These are phyloP conservation scores for Parauchenoglanis punctatus DNA, from an alignment of 2,797 vertebrate species.

Conservation along the genomic window DNA sequence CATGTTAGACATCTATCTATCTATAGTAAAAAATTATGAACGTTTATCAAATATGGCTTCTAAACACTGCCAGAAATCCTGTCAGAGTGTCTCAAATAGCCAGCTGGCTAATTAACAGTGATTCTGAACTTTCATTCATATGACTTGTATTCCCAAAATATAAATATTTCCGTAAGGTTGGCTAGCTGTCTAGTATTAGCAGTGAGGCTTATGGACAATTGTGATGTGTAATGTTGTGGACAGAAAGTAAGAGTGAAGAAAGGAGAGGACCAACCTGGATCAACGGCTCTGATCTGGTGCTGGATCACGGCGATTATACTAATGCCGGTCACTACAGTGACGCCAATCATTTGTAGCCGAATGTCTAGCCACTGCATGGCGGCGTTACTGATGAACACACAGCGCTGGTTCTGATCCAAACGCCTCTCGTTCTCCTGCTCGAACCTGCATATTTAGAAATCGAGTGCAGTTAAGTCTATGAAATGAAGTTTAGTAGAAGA, in stretches of 20 bases:
- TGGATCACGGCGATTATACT: conserved; percentile 85
- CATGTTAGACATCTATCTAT: not conserved
- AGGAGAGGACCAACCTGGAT: conserved; percentile 81
- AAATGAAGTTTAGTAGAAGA: not conserved
- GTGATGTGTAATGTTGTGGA: not conserved
- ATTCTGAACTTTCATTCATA: not conserved
- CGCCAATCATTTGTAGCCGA: conserved; percentile 94
- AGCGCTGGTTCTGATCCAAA: conserved; percentile 91
- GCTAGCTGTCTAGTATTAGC: not conserved
- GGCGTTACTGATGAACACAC: conserved; percentile 86
- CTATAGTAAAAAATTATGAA: not conserved
- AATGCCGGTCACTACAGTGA: conserved; percentile 84
- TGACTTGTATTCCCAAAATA: not conserved
- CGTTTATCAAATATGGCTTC: not conserved
- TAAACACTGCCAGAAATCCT: not conserved
- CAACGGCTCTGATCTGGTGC: conserved; percentile 79
- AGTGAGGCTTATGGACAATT: not conserved
- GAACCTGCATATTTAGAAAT: conserved; percentile 76
- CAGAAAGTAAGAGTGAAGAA: not conserved
- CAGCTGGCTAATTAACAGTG: not conserved
- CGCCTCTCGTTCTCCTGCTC: conserved; percentile 81
- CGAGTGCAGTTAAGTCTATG: not conserved
- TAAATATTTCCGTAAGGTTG: not conserved
- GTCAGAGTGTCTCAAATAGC: not conserved
- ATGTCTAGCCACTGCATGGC: conserved; percentile 92